Evolutionary conservation across 2,113 vertebrate genomes (phyloP).

Genomic region (Pelvicachromis taeniatus): DNA sequence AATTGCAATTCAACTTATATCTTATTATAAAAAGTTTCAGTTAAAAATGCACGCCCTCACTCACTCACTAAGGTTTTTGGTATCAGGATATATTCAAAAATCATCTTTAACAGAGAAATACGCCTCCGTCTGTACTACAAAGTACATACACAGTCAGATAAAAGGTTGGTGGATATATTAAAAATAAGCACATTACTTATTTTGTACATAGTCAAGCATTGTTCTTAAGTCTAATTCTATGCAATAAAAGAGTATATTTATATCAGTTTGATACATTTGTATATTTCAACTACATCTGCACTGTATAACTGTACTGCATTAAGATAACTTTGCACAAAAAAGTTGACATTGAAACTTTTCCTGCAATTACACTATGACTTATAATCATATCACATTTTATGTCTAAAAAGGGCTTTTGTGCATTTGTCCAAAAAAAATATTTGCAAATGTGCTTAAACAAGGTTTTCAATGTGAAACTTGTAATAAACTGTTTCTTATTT

Average conservation of each 20-base stretch:
- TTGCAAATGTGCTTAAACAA: not conserved
- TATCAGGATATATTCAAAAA: not conserved
- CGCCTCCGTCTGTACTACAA: not conserved
- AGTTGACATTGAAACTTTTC: not conserved
- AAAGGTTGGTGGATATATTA: accelerated
- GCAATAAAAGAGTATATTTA: not conserved
- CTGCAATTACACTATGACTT: accelerated
- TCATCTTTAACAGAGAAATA: not conserved
- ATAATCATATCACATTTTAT: not conserved
- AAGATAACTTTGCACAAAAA: not conserved
- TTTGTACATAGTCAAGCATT: not conserved
- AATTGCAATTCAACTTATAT: not conserved
- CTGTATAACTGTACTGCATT: not conserved
- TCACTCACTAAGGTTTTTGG: not conserved
- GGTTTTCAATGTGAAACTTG: not conserved
- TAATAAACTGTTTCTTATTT: not conserved
- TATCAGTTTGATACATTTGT: not conserved
- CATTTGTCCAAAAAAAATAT: not conserved
- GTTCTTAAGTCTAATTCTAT: not conserved
- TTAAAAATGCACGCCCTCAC: not conserved
- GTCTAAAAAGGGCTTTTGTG: not conserved
- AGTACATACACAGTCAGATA: not conserved
- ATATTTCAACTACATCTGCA: not conserved
- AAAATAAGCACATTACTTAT: not conserved
- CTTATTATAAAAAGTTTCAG: not conserved